A percentile compares a stretch with the other conserved stretches of the same genome.
Evolutionary conservation across 2,888 invertebrate species (phyloP).

Genomic region (Papilio demoleus): DNA sequence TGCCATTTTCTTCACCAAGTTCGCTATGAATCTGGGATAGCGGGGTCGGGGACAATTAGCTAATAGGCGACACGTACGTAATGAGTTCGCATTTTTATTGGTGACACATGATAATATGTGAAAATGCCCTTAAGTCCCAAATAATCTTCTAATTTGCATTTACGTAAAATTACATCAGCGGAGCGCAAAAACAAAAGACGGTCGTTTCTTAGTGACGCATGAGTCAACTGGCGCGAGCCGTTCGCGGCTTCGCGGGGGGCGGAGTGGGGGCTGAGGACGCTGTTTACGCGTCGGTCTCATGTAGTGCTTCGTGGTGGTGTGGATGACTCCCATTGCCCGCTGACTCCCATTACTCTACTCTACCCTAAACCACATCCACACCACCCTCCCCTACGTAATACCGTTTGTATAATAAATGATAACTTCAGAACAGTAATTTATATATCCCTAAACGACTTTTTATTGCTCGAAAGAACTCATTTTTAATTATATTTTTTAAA

Average conservation of each 20-base stretch:
- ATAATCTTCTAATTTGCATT: constrained; percentile 45
- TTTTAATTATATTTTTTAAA: no score
- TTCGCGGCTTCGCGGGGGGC: constrained; percentile 45
- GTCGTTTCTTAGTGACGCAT: constrained; percentile 45
- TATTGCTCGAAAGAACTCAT: no score
- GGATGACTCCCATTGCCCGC: constrained; percentile 44
- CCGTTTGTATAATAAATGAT: no score
- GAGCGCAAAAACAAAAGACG: constrained; percentile 49
- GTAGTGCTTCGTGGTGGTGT: constrained; percentile 45
- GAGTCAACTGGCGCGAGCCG: constrained; percentile 46
- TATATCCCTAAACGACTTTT: no score
- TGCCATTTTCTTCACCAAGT: constrained; percentile 42
- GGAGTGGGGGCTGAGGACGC: constrained; percentile 39
- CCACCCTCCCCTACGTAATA: no score
- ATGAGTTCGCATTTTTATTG: no score
- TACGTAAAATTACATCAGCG: constrained; percentile 45
- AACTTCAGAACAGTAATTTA: no score
- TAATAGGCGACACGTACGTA: no score
- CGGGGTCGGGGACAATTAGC: no score
- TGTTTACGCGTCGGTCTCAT: constrained; percentile 42
- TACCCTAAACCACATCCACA: no score
- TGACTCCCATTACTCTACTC: constrained; percentile 51
- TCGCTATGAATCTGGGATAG: constrained; percentile 44
- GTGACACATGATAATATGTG: no score
- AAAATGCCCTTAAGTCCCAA: no score